Evolutionary conservation across 2,797 vertebrate genomes (phyloP), one percentile per base, ranked within the genome.

Genomic region (Erpetoichthys calabaricus): DNA sequence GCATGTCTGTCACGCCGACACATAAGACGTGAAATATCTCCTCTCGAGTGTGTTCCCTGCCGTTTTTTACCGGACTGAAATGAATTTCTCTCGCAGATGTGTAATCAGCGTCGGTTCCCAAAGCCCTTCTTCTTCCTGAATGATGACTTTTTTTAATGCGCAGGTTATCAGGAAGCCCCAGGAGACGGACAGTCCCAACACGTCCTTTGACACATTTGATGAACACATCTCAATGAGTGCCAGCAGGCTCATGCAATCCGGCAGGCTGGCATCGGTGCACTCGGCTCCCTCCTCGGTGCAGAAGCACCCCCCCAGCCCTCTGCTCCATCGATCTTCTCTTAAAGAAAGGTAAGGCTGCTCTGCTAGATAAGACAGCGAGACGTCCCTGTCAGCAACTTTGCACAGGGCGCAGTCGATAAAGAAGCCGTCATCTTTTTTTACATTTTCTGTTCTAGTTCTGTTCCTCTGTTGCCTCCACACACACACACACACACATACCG

Each of bases 261-360:
- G 53, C 52, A 70, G 60, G 54, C 63, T 58, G 47, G 62, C 69
- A 1, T 60, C 70, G 3, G 67, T 67, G 45, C 72, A n/a, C 61
- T 78, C 82, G 49, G 63, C 69, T 66, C 68, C 66, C 56, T 67
- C 59, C 52, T 67, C 76, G 2, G 46, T 67, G 65, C 77, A 69
- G 53, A 83, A 70, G 57, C 73, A 64, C 65, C 72, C 75, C 60
- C 65, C 10, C 7, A 88, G 79, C 67, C 83, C 81, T 62, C 73
- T 85, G 61, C 73, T 89, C 64, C 79, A 68, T 60, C 75, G 69
- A 62, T 77, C 71, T 44, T 90, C 91, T 73, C 86, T 95, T 61
- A 84, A 78, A 74, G 89, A 96, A 72, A 89, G 94, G 94, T 97
- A 85, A 71, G 56, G 45, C 10, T 54, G 8, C 10, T 7, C 6